phyloP scores from a whole-genome alignment of 2,797 vertebrate species.

The Myotis findleyi region DNA sequence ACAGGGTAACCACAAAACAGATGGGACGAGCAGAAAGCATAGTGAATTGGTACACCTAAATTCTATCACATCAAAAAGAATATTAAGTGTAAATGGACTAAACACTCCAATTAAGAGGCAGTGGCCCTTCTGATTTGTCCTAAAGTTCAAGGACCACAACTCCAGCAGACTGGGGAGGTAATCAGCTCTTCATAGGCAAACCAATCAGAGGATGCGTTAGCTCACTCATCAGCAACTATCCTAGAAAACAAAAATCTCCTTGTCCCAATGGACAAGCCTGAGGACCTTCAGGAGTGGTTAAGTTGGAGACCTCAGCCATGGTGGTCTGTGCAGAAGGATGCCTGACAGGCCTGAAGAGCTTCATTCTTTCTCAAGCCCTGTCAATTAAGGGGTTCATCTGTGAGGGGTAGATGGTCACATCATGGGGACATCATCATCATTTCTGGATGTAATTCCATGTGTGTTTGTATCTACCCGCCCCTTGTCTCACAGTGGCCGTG shows the following conservation, averaged over 20 bases:
- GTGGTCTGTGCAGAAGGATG: accelerated
- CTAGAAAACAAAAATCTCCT: background rate
- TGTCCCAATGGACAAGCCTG: accelerated
- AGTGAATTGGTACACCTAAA: background rate
- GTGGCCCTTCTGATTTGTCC: background rate
- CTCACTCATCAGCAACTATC: background rate
- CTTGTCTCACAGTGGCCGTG: background rate
- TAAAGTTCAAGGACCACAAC: background rate
- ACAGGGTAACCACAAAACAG: background rate
- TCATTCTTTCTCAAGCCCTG: background rate
- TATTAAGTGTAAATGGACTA: background rate
- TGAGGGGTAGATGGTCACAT: background rate
- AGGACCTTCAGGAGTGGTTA: too few relatives aligned
- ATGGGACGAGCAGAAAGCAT: background rate
- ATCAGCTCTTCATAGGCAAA: background rate
- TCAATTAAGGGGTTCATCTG: too few relatives aligned
- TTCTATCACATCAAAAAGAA: background rate
- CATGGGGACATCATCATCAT: accelerated
- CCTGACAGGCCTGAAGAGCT: accelerated
- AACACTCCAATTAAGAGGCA: background rate
- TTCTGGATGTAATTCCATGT: background rate
- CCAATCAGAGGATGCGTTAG: background rate
- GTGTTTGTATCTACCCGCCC: accelerated
- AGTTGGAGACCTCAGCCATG: background rate
- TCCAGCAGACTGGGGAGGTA: background rate